phyloP scores from a whole-genome alignment of 1,140 invertebrate species.

The Drosophila orosa region DNA sequence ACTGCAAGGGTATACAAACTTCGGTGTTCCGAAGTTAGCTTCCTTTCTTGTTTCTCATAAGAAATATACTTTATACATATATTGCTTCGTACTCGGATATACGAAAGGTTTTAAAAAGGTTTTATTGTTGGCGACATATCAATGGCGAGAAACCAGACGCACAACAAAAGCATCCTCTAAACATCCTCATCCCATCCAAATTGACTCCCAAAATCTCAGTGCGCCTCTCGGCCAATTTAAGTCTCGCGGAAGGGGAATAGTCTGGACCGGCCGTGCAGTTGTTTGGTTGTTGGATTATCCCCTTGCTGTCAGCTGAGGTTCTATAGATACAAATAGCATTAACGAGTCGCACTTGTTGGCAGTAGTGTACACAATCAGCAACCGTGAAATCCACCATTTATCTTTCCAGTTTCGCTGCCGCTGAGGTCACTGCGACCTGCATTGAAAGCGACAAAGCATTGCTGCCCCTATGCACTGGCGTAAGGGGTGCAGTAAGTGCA shows the following conservation, averaged over 20 bases:
- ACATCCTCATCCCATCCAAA: too few species aligned
- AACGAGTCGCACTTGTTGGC: slow-evolving; percentile 21
- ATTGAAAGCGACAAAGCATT: slow-evolving; percentile 7
- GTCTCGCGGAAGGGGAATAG: neutral
- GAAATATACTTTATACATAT: too few species aligned
- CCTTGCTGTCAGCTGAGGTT: slow-evolving; percentile 73
- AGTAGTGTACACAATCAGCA: slow-evolving; percentile 43
- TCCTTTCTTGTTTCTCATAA: too few species aligned
- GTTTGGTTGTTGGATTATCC: slow-evolving; percentile 72
- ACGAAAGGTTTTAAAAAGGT: too few species aligned
- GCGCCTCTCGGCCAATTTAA: neutral
- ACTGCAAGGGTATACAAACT: too few species aligned
- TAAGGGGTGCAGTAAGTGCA: slow-evolving; percentile 1
- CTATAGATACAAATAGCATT: slow-evolving; percentile 32
- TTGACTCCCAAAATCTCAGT: neutral
- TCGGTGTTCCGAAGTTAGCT: too few species aligned
- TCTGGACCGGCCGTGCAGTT: slow-evolving; percentile 12
- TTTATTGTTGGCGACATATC: too few species aligned
- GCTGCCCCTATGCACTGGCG: slow-evolving; percentile 39
- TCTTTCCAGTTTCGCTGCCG: slow-evolving; percentile 1
- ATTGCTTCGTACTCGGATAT: too few species aligned
- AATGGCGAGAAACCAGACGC: neutral
- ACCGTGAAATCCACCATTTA: slow-evolving; percentile 28
- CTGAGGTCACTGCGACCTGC: slow-evolving; percentile 16
- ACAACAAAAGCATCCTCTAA: neutral